Evolutionary conservation across 2,113 vertebrate genomes (phyloP), one percentile per base, ranked within the genome.

Genomic region (Vidua chalybeata): DNA sequence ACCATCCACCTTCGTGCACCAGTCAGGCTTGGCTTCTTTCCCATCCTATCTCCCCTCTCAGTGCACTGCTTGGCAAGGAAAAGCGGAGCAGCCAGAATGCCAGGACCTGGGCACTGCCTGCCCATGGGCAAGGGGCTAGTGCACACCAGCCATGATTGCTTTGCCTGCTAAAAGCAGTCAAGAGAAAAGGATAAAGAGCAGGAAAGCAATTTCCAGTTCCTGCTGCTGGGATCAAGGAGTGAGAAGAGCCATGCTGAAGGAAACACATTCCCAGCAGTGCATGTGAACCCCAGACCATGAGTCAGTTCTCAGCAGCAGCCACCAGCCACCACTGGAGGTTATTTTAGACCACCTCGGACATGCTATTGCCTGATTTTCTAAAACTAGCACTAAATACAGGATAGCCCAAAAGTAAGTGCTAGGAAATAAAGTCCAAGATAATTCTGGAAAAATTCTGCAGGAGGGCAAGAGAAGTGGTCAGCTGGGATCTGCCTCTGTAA

Each of bases 71-170:
- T 72, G 62, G 43, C 22, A 72, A 31, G 31, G 27, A 71, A 52
- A 49, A 48, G 26, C 0, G 0, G 13, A 59, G 33, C 27, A 90
- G 51, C 15, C 0, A 2, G n/a, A 56, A 84, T 37, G 30, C 28
- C 48, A 73, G 59, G 33, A 56, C 27, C 11, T 9, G 51, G 62
- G 41, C 3, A 1, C 11, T 78, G 37, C 48, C 31, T 31, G 31
- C 58, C 30, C 31, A 15, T 8, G 37, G 41, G 28, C 24, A 66
- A 58, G 66, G 24, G 83, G 18, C 68, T 66, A 41, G 10, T 52
- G 31, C n/a, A 35, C 33, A 41, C 8, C 86, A 82, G 37, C 48
- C 43, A 24, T 8, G 35, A 41, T 8, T 31, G 33, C 35, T 79
- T n/a, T 79, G 56, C 7, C 66, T 90, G 62, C 39, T 89, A 48